Conservation (phyloP, 2,113 vertebrate species). For the Procapra przewalskii region DNA sequence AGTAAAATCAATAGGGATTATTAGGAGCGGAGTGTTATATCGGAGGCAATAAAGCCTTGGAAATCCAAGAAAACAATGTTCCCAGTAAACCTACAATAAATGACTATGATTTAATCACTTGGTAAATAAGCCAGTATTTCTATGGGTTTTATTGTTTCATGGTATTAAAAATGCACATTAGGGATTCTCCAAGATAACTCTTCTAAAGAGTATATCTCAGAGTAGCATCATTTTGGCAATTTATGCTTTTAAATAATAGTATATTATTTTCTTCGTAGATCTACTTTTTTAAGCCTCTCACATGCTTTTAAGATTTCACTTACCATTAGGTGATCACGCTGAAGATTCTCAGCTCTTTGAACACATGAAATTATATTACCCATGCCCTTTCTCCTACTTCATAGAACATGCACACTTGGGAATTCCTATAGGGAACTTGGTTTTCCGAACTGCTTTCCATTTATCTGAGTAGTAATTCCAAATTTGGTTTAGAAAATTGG, state of each 20-base stretch:
- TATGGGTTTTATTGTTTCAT: conserved; percentile 72
- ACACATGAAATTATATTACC: conserved; percentile 71
- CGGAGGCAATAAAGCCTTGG: conserved; percentile 76
- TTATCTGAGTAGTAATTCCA: conserved; percentile 74
- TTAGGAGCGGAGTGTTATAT: conserved; percentile 76
- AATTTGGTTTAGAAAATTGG: conserved; percentile 69
- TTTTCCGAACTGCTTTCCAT: conserved; percentile 72
- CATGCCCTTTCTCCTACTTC: conserved; percentile 62
- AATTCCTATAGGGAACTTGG: conserved; percentile 76
- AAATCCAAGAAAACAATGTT: conserved; percentile 79
- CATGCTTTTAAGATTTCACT: conserved; percentile 80
- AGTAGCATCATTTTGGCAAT: conserved; percentile 78
- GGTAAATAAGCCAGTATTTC: conserved; percentile 80
- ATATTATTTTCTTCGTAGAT: conserved; percentile 78
- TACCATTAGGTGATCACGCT: conserved; percentile 65
- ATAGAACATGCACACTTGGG: conserved; percentile 67
- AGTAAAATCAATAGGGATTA: conserved; percentile 78
- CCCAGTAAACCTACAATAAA: conserved; percentile 78
- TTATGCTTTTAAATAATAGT: conserved; percentile 81
- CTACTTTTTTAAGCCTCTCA: conserved; percentile 74
- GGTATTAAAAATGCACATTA: conserved; percentile 58
- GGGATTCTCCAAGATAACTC: conserved; percentile 70
- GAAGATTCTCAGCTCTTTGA: conserved; percentile 71
- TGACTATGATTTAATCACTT: conserved; percentile 81
- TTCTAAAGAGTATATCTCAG: conserved; percentile 56